phyloP scores from a whole-genome alignment of 2,797 vertebrate species.

The Bufotes viridis region DNA sequence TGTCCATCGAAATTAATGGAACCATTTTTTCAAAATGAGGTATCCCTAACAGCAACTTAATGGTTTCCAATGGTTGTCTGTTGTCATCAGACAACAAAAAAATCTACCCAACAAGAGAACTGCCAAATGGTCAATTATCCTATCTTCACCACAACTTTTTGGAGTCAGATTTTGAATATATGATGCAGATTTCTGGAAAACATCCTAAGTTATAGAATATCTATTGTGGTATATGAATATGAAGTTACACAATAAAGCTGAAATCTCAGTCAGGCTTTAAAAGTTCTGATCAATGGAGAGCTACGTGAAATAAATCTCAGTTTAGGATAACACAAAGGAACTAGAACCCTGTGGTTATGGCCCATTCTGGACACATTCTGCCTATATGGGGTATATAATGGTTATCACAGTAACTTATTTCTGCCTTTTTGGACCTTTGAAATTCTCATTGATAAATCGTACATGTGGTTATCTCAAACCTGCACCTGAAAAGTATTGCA shows the following conservation, averaged over 20 bases:
- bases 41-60: too few relatives aligned
- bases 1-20: too few relatives aligned
- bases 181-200: too few relatives aligned
- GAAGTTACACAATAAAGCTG: not conserved
- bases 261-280: not conserved
- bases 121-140: too few relatives aligned
- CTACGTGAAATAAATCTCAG: not conserved
- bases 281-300: not conserved
- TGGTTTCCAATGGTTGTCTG: too few relatives aligned
- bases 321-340: conserved; percentile 15
- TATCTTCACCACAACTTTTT: not conserved
- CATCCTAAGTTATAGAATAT: not conserved
- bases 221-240: not conserved
- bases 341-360: not conserved
- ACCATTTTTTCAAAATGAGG: too few relatives aligned
- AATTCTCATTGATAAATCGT: not conserved
- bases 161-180: not conserved
- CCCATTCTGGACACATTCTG: not conserved
- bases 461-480: not conserved
- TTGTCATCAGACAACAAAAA: too few relatives aligned
- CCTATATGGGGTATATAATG: not conserved
- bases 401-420: conserved; percentile 16
- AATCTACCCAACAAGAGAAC: too few relatives aligned
- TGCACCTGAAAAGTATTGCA: not conserved
- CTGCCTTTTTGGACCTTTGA: not conserved